Conservation (phyloP, 2,797 vertebrate species). For the Helarctos malayanus region DNA sequence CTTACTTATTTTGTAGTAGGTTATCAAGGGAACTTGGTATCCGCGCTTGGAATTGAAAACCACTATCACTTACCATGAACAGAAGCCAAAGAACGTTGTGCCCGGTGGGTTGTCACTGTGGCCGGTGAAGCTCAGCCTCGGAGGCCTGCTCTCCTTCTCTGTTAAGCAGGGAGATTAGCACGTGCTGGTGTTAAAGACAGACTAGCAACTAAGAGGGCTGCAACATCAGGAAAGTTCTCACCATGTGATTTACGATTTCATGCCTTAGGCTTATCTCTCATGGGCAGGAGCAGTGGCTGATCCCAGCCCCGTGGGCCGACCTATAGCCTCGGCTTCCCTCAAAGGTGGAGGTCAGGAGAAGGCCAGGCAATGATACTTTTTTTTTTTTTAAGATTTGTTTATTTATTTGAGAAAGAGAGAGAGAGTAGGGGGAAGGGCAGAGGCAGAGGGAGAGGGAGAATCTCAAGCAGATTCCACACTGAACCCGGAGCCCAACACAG, state of each 20-base stretch:
- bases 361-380: not conserved
- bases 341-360: not conserved
- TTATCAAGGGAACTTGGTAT: not conserved
- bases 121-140: accelerated
- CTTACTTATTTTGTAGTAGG: not conserved
- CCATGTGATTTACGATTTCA: not conserved
- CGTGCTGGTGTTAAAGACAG: not conserved
- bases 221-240: not conserved
- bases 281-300: not conserved
- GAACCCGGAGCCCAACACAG: not conserved
- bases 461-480: not conserved
- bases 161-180: not conserved
- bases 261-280: not conserved
- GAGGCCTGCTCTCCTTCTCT: not conserved
- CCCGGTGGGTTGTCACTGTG: accelerated
- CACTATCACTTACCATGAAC: not conserved
- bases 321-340: not conserved
- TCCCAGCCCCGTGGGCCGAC: not conserved
- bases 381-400: not conserved
- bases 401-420: not conserved
- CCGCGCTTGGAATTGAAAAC: not conserved
- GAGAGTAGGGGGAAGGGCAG: not conserved
- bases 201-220: not conserved
- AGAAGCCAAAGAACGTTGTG: accelerated
- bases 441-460: not conserved